Evolutionary conservation across 2,797 vertebrate species (phyloP), one percentile per base, ranked within the genome.

Genomic region (Dermochelys coriacea): DNA sequence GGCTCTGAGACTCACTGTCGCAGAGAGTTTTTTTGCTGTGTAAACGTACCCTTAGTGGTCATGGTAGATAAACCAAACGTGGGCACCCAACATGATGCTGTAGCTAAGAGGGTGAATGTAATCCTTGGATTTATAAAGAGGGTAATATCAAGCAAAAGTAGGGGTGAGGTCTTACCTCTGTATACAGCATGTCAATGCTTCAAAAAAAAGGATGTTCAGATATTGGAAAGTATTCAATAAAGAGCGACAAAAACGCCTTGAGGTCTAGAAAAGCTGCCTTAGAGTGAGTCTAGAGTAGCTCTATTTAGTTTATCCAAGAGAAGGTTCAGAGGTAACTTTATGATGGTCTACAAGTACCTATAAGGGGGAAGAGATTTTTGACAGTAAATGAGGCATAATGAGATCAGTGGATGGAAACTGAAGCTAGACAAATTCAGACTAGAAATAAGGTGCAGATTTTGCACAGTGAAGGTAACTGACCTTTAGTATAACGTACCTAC

Each of bases 291-390:
- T 80, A 27, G 64, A n/a, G 64, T 8, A 68, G 64, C n/a, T 82
- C 92, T 74, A 84, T 95, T 97, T 95, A 88, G 93, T 89, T 68
- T 37, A 68, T 68, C 64, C 34, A 68, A 37, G 34, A 68, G 61
- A 37, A 10, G 16, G n/a, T 2, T 68, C 64, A 68, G 18, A 68
- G 18, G 79, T 34, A 50, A 87, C 86, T 89, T 51, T 83, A 93
- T 47, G 77, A 93, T 0, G 5, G 82, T 68, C 94, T 91, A 90
- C 90, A 95, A 96, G 91, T 93, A 96, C 87, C 96, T 93, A 95
- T 29, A 59, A 92, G 54, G n/a, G 89, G 91, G 37, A 52, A 80
- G 8, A 54, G 51, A 57, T 51, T 89, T 95, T 93, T 93, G 77
- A 86, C 59, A 95, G 92, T 85, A 93, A 64, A 79, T 41, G 54